Percentiles rank a stretch among this genome's conserved stretches.
Conservation (phyloP, 2,797 vertebrate genomes). For the Margarornis squamiger region DNA sequence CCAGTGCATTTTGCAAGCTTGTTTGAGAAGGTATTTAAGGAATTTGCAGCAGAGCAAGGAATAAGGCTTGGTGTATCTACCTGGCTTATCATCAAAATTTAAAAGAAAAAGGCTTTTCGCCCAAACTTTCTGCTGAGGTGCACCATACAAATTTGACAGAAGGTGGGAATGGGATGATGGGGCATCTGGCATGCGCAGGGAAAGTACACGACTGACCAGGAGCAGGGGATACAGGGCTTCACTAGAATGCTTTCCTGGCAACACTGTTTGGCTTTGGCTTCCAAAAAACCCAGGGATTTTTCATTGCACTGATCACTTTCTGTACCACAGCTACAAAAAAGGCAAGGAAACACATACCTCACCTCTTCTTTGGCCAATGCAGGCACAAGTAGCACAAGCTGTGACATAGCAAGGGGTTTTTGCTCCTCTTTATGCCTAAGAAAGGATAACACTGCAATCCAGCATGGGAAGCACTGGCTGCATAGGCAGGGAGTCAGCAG, state of each 20-base stretch:
- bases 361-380: conserved; percentile 8
- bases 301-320: neutral
- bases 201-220: neutral
- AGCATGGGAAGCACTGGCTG: neutral
- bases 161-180: neutral
- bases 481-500: neutral
- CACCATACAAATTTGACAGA: neutral
- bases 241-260: neutral
- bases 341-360: neutral
- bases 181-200: neutral
- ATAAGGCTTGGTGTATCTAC: neutral
- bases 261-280: neutral
- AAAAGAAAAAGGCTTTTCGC: neutral
- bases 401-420: neutral
- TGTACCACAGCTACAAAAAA: neutral
- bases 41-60: neutral
- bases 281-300: neutral
- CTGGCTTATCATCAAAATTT: neutral
- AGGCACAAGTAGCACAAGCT: conserved; percentile 22
- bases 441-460: neutral
- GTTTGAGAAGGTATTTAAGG: neutral
- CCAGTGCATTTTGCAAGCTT: neutral
- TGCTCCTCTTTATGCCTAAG: neutral
- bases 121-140: neutral
- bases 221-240: neutral